Evolutionary conservation across 2,888 invertebrate genomes (phyloP).

Genomic region (Zaprionus obscuricornis): DNA sequence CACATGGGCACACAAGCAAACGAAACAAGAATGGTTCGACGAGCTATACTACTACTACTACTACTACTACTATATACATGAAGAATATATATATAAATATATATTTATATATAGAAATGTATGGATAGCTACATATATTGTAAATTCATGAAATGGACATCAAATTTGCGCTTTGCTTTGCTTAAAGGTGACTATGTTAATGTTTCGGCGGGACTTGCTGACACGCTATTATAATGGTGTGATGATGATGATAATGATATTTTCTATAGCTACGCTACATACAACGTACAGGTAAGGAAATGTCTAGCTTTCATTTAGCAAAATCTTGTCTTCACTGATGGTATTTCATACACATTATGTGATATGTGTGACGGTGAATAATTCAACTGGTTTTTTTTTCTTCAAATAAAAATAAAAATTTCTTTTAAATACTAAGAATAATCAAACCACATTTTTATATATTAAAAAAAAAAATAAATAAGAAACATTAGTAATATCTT

Average conservation of each 20-base stretch:
- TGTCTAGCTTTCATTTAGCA: slow-evolving; percentile 13
- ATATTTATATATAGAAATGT: slow-evolving; percentile 10
- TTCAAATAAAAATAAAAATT: no score
- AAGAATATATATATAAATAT: slow-evolving; percentile 25
- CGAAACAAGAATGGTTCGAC: slow-evolving; percentile 15
- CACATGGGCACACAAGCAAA: slow-evolving; percentile 25
- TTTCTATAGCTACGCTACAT: slow-evolving; percentile 4
- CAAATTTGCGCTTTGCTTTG: slow-evolving; percentile 13
- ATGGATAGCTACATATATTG: neutral
- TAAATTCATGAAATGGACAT: slow-evolving; percentile 5
- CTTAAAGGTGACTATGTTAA: slow-evolving; percentile 29
- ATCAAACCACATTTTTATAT: no score
- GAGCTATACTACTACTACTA: no score
- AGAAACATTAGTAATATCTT: no score
- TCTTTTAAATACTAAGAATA: no score
- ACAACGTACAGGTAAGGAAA: slow-evolving; percentile 12
- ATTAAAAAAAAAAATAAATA: no score
- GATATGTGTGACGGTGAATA: no score
- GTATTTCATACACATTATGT: no score
- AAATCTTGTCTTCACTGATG: slow-evolving; percentile 7
- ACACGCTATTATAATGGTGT: slow-evolving; percentile 10
- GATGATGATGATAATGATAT: slow-evolving; percentile 12
- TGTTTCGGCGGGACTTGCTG: slow-evolving; percentile 18
- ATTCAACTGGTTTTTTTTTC: no score
- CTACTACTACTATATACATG: no score